phyloP scores from a whole-genome alignment of 2,797 vertebrate genomes.

The Sebastes ruberrimus region DNA sequence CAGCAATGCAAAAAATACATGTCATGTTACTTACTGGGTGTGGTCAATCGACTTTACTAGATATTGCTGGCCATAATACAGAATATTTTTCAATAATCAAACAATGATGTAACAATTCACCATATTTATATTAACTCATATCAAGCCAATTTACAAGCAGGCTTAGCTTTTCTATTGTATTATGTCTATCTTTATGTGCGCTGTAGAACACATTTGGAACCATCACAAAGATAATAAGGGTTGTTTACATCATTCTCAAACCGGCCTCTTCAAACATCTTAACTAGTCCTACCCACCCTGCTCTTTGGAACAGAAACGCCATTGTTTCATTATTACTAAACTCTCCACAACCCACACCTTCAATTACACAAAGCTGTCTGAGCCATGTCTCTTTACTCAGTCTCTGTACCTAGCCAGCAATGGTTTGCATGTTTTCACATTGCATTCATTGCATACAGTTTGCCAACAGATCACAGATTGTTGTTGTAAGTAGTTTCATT shows the following conservation, averaged over 20 bases:
- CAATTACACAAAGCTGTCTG: conserved; percentile 55
- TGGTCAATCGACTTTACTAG: neutral
- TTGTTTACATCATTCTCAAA: conserved; percentile 36
- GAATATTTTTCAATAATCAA: neutral
- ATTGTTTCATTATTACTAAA: conserved; percentile 66
- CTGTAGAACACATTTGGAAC: neutral
- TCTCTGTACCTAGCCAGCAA: conserved; percentile 20
- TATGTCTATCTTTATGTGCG: neutral
- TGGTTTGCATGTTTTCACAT: conserved; percentile 1
- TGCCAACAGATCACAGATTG: neutral
- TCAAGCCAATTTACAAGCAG: neutral
- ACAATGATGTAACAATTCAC: neutral
- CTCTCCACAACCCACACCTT: conserved; percentile 44
- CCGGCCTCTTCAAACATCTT: conserved; percentile 38
- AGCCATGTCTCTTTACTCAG: conserved; percentile 6
- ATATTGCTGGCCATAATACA: neutral
- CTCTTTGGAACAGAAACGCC: conserved; percentile 46
- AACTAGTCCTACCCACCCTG: conserved; percentile 41
- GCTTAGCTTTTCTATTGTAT: neutral
- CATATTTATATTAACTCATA: neutral
- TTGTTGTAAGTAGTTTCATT: neutral
- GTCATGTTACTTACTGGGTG: neutral
- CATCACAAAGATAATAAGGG: neutral
- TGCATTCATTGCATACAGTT: neutral
- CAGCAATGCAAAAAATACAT: neutral